Evolutionary conservation across 2,797 vertebrate species (phyloP).

Genomic region (Tympanoctomys barrerae): DNA sequence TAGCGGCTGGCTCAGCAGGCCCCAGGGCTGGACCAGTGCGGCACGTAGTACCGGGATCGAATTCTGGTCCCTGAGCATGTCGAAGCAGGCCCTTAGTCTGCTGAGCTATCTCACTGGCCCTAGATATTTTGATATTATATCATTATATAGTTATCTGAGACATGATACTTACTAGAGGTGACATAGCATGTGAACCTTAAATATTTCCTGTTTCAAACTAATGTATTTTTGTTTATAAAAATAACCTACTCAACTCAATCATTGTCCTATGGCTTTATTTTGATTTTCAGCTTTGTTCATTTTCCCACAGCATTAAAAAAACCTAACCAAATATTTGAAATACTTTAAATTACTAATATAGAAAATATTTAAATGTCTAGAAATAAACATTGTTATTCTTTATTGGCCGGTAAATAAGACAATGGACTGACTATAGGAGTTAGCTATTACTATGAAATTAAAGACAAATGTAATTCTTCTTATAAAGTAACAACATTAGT

Average conservation of each 20-base stretch:
- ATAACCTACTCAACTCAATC: not conserved
- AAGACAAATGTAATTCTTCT: not conserved
- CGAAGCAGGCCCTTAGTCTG: too few species aligned
- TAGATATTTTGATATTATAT: not conserved
- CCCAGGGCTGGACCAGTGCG: too few species aligned
- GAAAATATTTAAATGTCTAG: not conserved
- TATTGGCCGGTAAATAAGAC: constrained; percentile 17
- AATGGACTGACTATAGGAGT: not conserved
- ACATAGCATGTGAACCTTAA: not conserved
- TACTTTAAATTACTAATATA: constrained; percentile 20
- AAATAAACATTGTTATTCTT: not conserved
- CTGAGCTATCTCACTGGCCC: too few species aligned
- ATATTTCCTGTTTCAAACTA: not conserved
- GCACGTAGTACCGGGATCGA: too few species aligned
- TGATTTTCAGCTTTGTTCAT: not conserved
- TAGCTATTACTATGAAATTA: not conserved
- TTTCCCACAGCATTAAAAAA: not conserved
- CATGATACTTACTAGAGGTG: not conserved
- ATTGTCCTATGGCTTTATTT: constrained; percentile 24
- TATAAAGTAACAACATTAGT: not conserved
- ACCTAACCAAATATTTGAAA: not conserved
- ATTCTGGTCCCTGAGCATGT: too few species aligned
- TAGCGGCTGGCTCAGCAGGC: too few species aligned
- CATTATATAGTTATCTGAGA: not conserved
- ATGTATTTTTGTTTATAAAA: constrained; percentile 8